phyloP scores from a whole-genome alignment of 2,888 invertebrate genomes.

The Rotaria magnacalcarata region DNA sequence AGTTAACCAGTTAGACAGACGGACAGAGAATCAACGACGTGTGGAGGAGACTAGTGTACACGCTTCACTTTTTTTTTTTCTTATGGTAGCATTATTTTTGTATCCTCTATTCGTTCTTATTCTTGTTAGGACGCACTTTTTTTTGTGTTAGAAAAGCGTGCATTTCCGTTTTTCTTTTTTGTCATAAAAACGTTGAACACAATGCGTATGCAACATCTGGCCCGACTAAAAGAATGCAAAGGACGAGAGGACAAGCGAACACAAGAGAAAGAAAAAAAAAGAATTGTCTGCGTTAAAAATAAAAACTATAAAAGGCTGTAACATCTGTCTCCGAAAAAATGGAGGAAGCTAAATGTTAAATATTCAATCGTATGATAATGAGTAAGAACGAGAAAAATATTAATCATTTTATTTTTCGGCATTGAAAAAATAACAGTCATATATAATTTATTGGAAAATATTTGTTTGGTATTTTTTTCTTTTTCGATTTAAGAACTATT shows the following conservation, averaged over 20 bases:
- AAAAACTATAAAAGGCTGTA: neutral
- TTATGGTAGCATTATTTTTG: neutral
- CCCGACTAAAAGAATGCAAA: neutral
- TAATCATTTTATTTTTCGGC: neutral
- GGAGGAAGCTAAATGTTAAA: neutral
- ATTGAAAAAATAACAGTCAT: too few relatives aligned
- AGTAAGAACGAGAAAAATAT: neutral
- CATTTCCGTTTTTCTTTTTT: neutral
- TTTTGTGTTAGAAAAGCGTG: neutral
- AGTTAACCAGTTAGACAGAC: neutral
- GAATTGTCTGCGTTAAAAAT: neutral
- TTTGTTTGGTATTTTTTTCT: neutral
- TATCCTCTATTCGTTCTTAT: neutral
- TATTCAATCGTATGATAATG: constrained; percentile 6
- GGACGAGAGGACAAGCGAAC: too few relatives aligned
- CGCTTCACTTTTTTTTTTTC: neutral
- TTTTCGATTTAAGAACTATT: neutral
- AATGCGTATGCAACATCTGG: neutral
- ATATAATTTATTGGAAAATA: neutral
- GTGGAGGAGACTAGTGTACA: neutral
- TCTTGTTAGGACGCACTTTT: neutral
- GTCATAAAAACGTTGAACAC: neutral
- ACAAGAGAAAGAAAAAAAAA: neutral
- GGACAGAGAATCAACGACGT: neutral
- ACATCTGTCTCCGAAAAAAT: neutral